phyloP scores from a whole-genome alignment of 2,113 vertebrate species.

The Hepsetus odoe region DNA sequence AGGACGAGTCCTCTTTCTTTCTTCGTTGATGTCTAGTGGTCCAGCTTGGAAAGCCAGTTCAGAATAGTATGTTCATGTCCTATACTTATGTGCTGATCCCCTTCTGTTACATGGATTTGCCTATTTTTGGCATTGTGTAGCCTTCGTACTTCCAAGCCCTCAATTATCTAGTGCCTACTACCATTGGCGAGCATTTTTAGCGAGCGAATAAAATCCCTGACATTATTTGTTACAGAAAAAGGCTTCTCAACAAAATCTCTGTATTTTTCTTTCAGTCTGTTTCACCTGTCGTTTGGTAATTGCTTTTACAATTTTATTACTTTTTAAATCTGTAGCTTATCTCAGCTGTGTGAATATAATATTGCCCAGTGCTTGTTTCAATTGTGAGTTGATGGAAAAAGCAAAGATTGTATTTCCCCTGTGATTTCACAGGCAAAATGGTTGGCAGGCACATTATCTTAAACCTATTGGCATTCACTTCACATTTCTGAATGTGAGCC shows the following conservation, averaged over 20 bases:
- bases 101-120: slow-evolving; percentile 6
- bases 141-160: background rate
- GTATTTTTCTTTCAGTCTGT: slow-evolving; percentile 65
- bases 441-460: slow-evolving; percentile 60
- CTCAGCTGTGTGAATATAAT: slow-evolving; percentile 66
- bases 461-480: slow-evolving; percentile 52
- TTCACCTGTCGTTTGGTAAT: slow-evolving; percentile 67
- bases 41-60: background rate
- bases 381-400: slow-evolving; percentile 67
- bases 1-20: background rate
- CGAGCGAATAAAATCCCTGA: slow-evolving; percentile 58
- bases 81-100: background rate
- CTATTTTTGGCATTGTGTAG: slow-evolving; percentile 8
- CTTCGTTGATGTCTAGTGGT: background rate
- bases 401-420: slow-evolving; percentile 71
- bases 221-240: slow-evolving; percentile 59
- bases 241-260: slow-evolving; percentile 65
- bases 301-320: slow-evolving; percentile 74
- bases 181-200: slow-evolving; percentile 46
- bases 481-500: slow-evolving; percentile 16
- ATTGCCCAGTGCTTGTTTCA: slow-evolving; percentile 63
- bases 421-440: slow-evolving; percentile 62
- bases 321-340: slow-evolving; percentile 73
- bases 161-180: slow-evolving; percentile 15
- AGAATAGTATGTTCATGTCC: background rate